phyloP scores from a whole-genome alignment of 2,113 vertebrate genomes.

The Pipa parva region DNA sequence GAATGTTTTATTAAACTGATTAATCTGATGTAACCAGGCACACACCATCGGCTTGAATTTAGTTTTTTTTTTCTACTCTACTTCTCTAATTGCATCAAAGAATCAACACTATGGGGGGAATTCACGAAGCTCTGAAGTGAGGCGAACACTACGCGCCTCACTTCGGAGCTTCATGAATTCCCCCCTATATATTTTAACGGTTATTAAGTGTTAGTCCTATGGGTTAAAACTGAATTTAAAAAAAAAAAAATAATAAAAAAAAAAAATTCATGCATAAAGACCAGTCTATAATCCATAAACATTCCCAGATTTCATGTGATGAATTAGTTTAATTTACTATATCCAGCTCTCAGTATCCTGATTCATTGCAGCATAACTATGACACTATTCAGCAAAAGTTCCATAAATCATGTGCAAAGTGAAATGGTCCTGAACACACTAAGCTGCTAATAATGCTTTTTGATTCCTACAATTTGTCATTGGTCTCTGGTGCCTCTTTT shows the following conservation, averaged over 20 bases:
- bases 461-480: conserved; percentile 36
- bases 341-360: conserved; percentile 26
- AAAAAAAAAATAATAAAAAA: background rate
- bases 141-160: too few relatives aligned
- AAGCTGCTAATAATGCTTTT: conserved; percentile 31
- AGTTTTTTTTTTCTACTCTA: too few relatives aligned
- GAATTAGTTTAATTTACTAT: conserved; percentile 23
- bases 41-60: too few relatives aligned
- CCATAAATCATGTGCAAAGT: conserved; percentile 23
- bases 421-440: conserved; percentile 42
- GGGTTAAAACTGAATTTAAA: too few relatives aligned
- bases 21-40: too few relatives aligned
- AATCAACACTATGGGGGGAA: too few relatives aligned
- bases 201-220: too few relatives aligned
- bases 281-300: background rate
- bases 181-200: too few relatives aligned
- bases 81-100: too few relatives aligned
- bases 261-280: conserved; percentile 6
- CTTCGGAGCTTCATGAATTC: too few relatives aligned
- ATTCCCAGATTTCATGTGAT: conserved; percentile 15
- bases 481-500: conserved; percentile 4
- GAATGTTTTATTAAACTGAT: too few relatives aligned
- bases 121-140: too few relatives aligned
- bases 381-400: background rate
- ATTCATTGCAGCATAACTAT: conserved; percentile 24